phyloP scores from a whole-genome alignment of 2,888 invertebrate genomes.

The Cephus sareptanus region DNA sequence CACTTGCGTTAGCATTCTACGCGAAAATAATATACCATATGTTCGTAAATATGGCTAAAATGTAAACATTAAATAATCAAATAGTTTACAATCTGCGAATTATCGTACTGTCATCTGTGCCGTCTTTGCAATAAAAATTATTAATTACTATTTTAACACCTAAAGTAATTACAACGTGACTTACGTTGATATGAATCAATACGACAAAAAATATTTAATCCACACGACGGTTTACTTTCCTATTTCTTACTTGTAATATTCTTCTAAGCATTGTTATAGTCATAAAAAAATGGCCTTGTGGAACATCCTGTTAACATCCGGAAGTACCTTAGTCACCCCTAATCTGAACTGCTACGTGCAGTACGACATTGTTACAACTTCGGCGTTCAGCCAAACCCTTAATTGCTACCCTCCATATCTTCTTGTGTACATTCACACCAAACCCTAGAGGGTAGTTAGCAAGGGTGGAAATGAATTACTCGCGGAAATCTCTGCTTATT shows the following conservation, averaged over 20 bases:
- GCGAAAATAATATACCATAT: neutral
- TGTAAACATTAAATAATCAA: neutral
- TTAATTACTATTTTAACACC: too few species aligned
- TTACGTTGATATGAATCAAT: neutral
- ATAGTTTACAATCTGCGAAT: neutral
- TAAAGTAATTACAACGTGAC: neutral
- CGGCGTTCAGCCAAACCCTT: neutral
- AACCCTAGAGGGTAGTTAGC: neutral
- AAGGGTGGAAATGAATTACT: neutral
- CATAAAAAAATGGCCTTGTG: neutral
- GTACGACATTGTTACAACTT: neutral
- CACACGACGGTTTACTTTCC: neutral
- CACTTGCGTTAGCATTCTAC: constrained; percentile 39
- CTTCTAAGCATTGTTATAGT: neutral
- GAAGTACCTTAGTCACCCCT: neutral
- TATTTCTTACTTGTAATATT: neutral
- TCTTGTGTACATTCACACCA: neutral
- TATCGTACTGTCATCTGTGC: neutral
- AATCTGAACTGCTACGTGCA: neutral
- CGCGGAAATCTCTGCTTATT: neutral
- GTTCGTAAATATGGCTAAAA: neutral
- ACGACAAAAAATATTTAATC: neutral
- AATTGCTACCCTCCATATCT: neutral
- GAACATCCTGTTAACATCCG: neutral
- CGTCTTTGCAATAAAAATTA: too few species aligned